Evolutionary conservation across 2,113 vertebrate genomes (phyloP).

Genomic region (Recurvirostra avosetta): DNA sequence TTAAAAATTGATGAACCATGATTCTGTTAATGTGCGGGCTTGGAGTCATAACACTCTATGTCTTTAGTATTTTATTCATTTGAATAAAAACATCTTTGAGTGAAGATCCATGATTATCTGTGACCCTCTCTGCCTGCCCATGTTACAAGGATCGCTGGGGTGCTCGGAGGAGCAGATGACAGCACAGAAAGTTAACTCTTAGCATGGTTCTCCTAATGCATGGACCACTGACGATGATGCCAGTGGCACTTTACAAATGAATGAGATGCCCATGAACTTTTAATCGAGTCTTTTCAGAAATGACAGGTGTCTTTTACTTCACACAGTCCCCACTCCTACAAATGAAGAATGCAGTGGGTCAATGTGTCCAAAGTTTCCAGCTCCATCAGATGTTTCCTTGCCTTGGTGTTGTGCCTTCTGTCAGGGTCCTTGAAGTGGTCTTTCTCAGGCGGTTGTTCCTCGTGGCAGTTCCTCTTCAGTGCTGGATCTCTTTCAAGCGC

Average conservation of each 20-base stretch:
- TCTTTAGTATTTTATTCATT: constrained; percentile 10
- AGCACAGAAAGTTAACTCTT: not conserved
- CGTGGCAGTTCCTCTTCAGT: not conserved
- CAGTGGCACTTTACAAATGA: not conserved
- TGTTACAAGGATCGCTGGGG: not conserved
- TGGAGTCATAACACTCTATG: not conserved
- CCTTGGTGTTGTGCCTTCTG: not conserved
- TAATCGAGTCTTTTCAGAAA: not conserved
- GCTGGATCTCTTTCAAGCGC: not conserved
- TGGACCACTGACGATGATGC: not conserved
- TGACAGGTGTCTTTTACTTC: not conserved
- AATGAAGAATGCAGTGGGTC: not conserved
- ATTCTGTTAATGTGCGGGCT: not conserved
- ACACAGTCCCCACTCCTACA: not conserved
- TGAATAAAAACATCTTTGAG: not conserved
- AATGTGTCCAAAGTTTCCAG: not conserved
- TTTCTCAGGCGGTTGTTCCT: not conserved
- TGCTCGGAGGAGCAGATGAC: fast-evolving
- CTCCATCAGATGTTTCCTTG: not conserved
- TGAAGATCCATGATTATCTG: not conserved
- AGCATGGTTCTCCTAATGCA: not conserved
- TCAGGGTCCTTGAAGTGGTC: not conserved
- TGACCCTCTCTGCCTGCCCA: not conserved
- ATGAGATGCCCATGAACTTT: not conserved
- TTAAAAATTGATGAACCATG: constrained; percentile 54